Base-by-base conservation (phyloP, 1,140 invertebrate genomes). In the Cotesia vestalis region DNA sequence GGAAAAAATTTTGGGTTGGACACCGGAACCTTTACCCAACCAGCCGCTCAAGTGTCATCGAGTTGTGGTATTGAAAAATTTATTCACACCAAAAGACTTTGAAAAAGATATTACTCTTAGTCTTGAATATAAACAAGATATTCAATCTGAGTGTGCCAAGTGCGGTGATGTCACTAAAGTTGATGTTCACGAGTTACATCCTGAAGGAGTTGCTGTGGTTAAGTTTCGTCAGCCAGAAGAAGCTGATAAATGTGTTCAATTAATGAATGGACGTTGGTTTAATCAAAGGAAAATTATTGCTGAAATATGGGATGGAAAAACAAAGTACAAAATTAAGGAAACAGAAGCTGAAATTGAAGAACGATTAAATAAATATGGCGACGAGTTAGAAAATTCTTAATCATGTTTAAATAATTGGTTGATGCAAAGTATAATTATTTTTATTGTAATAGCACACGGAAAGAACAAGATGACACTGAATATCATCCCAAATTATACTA, bases 111-210 rank as follows among this genome's bases (percentile, higher is more conserved):
- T 97, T 0, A 89, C 92, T 17, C 85, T 97, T 20, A 94, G 99
- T 66, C 87, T 98, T 61, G 96, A 98, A 79, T 94, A 96, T 80
- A 93, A 97, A 80, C 92, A 96, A 75, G 96, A 98, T 81, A 87
- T 99, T 61, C 88, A 95, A 71, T 92, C 95, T 62, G 96, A 98
- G 84, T 96, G 95, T 84, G 80, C 88, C 11, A 99, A 98, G 86
- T 97, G 94, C 88, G 98, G 98, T 1, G 92, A 93, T 70, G 96
- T 99, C 0, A 93, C 92, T 72, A 98, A 97, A 89, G 93, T 99
- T 94, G 90, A 94, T 27, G 27, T 27, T 27, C 27, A 27, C 27
- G 27, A 27, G 1, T 27, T 27, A 70, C 94, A 98, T 89, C 94
- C 95, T 1, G 96, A 99, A 80, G 98, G 98, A 35, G 92, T 99